Evolutionary conservation across 2,113 vertebrate species (phyloP).

Genomic region (Mesitornis unicolor): DNA sequence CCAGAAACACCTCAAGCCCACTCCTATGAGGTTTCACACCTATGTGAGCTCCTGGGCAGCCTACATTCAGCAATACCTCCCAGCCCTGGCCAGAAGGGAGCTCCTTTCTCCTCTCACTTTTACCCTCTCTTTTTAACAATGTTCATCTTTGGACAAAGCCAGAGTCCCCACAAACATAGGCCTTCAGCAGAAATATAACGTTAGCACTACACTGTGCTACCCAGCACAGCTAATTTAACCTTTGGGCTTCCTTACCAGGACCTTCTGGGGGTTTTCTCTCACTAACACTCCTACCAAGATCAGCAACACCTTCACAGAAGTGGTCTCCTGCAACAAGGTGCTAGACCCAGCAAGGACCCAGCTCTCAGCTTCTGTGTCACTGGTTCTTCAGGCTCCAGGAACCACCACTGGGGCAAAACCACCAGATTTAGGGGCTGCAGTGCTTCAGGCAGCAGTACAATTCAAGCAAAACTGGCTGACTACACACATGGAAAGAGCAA

Average conservation of each 20-base stretch:
- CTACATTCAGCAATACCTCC: not conserved
- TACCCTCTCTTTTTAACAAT: not conserved
- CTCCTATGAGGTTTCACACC: not conserved
- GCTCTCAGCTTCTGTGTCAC: not conserved
- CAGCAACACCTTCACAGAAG: fast-evolving
- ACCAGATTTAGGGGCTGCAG: not conserved
- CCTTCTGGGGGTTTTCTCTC: not conserved
- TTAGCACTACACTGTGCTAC: not conserved
- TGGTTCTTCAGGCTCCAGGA: fast-evolving
- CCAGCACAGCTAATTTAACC: not conserved
- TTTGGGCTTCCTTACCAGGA: not conserved
- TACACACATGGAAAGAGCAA: not conserved
- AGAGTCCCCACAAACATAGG: not conserved
- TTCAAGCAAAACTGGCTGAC: not conserved
- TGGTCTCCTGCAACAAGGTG: not conserved
- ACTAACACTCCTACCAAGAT: not conserved
- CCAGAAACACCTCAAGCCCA: not conserved
- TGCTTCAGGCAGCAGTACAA: not conserved
- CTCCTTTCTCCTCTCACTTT: not conserved
- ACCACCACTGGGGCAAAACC: not conserved
- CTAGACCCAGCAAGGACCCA: not conserved
- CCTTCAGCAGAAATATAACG: not conserved
- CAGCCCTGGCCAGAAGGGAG: not conserved
- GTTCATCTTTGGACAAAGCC: not conserved
- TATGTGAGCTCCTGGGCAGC: not conserved